A percentile compares a stretch with the other conserved stretches of the same genome.
These are phyloP conservation scores for Bombylius major DNA, from an alignment of 2,888 invertebrate species.

Conservation along the genomic window DNA sequence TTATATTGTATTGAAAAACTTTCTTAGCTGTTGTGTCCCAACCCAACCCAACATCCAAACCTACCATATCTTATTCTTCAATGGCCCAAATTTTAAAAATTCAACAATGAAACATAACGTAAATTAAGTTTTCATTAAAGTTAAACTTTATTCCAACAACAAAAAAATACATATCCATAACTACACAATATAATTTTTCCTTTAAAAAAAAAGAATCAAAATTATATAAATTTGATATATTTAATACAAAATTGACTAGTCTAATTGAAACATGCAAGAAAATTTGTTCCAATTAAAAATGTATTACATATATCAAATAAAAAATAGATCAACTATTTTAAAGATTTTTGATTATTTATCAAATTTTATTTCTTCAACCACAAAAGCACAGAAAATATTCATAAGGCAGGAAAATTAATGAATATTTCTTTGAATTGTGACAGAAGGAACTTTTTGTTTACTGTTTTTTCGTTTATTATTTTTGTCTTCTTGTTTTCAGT, in stretches of 20 bases:
- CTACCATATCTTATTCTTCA: too few relatives aligned
- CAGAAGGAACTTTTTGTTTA: background rate
- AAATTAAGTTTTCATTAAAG: too few relatives aligned
- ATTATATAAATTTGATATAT: too few relatives aligned
- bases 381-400: background rate
- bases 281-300: background rate
- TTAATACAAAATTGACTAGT: slow-evolving; percentile 1
- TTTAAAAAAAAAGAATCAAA: background rate
- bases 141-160: background rate
- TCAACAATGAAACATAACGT: too few relatives aligned
- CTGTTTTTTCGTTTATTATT: background rate
- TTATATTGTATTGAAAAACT: too few relatives aligned
- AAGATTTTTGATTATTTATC: background rate
- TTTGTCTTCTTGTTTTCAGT: background rate
- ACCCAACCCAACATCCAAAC: too few relatives aligned
- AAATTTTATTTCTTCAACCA: background rate
- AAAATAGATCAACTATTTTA: background rate
- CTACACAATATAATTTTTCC: background rate
- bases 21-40: too few relatives aligned
- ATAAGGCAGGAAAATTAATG: background rate
- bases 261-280: slow-evolving; percentile 3
- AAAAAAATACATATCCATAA: background rate
- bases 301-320: background rate
- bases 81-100: too few relatives aligned
- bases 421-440: background rate